Conservation (phyloP, 2,888 invertebrate species). For the Sarcophaga rosellei region DNA sequence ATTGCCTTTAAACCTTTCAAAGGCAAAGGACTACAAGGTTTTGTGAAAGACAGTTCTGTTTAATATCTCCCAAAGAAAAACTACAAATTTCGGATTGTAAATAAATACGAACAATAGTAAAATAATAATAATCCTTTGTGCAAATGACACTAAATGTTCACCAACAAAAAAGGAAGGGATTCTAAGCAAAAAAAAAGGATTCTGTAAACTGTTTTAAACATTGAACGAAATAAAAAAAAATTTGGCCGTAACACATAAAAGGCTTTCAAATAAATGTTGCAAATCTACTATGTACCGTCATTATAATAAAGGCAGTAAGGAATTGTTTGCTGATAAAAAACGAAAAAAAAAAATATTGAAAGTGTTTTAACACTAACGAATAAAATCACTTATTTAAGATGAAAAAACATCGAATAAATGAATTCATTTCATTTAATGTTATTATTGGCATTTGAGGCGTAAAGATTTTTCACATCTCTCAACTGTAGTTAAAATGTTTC, state of each 20-base stretch:
- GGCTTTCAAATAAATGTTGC: not conserved
- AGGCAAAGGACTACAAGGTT: no score
- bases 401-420: not conserved
- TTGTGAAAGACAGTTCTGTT: not conserved
- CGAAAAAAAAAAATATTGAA: not conserved
- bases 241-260: not conserved
- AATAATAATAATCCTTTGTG: not conserved
- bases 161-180: not conserved
- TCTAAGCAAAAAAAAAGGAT: not conserved
- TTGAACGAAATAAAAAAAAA: not conserved
- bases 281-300: not conserved
- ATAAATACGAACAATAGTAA: not conserved
- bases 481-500: not conserved
- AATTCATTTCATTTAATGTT: not conserved
- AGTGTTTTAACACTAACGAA: not conserved
- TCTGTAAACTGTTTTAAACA: not conserved
- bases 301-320: conserved; percentile 5
- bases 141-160: not conserved
- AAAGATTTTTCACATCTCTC: not conserved
- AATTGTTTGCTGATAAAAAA: conserved; percentile 2
- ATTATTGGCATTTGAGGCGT: conserved; percentile 1
- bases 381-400: no score
- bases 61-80: not conserved
- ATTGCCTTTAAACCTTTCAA: not conserved
- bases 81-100: not conserved